Evolutionary conservation across 23 tunicate species (phyloP), one percentile per base, ranked within the genome.

Genomic region (Corella eumyota): DNA sequence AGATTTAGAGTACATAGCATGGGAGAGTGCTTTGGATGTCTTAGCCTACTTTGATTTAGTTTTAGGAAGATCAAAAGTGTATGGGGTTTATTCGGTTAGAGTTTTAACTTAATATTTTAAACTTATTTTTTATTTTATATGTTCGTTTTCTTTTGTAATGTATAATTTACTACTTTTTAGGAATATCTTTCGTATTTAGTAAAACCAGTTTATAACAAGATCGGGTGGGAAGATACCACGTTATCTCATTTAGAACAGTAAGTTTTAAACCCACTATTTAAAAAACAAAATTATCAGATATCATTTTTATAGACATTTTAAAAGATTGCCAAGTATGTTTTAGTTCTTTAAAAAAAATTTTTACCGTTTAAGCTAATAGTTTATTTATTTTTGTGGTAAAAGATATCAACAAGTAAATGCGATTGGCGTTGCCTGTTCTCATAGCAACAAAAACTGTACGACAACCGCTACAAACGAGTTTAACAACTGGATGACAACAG

Each of bases 1-100:
- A 5, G 88, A 79, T 29, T 28, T 36, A 1, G 72, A 71, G 22
- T 70, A 62, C 56, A 46, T 70, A 19, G 59, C 78, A 7, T 79
- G 88, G 88, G 66, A 71, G 32, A 62, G 62, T 38, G 67, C 67
- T 37, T 34, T 71, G 50, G 61, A 55, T 23, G 52, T 46, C 7
- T 23, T 79, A 66, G 66, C 47, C 5, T 79, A 79, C 58, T 79
- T 79, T 24, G 66, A 54, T 30, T 4, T 28, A 4, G 56, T 71
- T 26, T 46, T 79, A 26, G 78, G 73, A 71, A 38, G 88, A 25
- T 70, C 88, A 15, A 13, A 38, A 30, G 70, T 64, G 0, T 79
- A 70, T 37, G 88, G 88, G 36, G 5, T 48, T 17, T 79, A 57
- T 56, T 52, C 70, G 13, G 88, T 79, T 37, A 71, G 78, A 25